Base-by-base conservation (phyloP, 2,797 vertebrate species). In the Vultur gryphus region DNA sequence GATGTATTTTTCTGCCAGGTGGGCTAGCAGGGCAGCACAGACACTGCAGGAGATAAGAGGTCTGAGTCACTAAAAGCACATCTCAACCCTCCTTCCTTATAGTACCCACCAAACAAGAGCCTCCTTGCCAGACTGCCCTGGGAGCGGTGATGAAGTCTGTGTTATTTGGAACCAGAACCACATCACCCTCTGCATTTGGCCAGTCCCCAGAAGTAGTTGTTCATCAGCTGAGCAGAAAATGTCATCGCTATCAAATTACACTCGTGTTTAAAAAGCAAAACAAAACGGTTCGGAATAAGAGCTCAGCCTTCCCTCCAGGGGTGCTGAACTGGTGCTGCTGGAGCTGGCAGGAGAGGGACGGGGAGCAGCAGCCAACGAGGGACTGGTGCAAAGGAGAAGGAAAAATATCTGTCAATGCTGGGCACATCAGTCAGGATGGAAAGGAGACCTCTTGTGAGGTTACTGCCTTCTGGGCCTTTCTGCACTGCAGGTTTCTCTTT, bases 21-120 rank as follows among this genome's bases (percentile, higher is more conserved):
- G 91, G 89, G 94, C 87, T 85, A 93, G 59, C 87, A 90, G 91
- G 89, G 41, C 94, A 94, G 87, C 71, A 69, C 71, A 33, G 83
- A 11, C 51, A 4, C 67, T 12, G 58, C 66, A 3, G 84, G 33
- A 61, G 69, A 18, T 41, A 24, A 64, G 78, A 89, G 44, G 9
- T 59, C 77, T 24, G 58, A 82, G 70, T 76, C 77, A 61, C 66
- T 81, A 17, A 58, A 44, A 80, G 12, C 57, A 41, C 31, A 29
- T 59, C 89, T 51, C 64, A 33, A 23, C 6, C 31, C 59, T 95
- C 26, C 44, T n/a, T 39, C 33, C 20, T 66, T 23, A 26, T 3
- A n/a, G 77, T 6, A n/a, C 21, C 44, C 62, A 39, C 7, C 6
- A 7, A 87, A 76, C 2, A 0, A 71, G 41, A 46, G 28, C 31